These are phyloP conservation scores for Pachliopta kotzebuea DNA, from an alignment of 2,888 invertebrate species.

Conservation along the genomic window DNA sequence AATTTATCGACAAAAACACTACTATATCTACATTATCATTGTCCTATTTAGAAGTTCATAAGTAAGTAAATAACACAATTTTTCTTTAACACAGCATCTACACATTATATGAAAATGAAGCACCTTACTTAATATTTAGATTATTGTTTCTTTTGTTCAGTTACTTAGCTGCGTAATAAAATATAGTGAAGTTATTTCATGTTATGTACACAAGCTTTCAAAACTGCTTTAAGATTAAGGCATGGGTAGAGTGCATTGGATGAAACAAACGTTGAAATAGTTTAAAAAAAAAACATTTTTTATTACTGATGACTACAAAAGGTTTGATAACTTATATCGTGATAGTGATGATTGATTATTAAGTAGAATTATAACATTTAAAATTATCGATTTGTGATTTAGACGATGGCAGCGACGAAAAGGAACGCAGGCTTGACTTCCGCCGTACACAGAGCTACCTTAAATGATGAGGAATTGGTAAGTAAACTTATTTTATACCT, in stretches of 20 bases:
- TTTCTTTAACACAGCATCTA: too few species aligned
- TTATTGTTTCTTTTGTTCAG: not conserved
- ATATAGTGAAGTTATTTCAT: not conserved
- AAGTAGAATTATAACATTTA: not conserved
- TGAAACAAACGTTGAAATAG: too few species aligned
- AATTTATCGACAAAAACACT: not conserved
- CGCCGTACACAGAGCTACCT: constrained; percentile 96
- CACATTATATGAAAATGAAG: not conserved
- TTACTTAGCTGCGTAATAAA: not conserved
- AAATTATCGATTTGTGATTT: constrained; percentile 40
- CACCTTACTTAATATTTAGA: not conserved
- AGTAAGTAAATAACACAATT: not conserved
- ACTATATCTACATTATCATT: not conserved
- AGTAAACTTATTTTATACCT: constrained; percentile 55
- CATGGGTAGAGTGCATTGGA: constrained; percentile 24
- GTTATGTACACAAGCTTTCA: constrained; percentile 11
- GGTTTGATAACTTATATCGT: not conserved
- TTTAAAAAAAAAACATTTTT: not conserved
- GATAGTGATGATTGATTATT: not conserved
- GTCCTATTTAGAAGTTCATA: not conserved
- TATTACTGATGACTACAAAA: not conserved
- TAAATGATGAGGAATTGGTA: constrained; percentile 99
- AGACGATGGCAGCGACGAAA: constrained; percentile 99
- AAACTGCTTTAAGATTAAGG: constrained; percentile 19
- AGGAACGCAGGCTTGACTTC: constrained; percentile 98